Conservation (phyloP, 37 sponge, comb jelly and placozoan species). For the Geodia barretti region DNA sequence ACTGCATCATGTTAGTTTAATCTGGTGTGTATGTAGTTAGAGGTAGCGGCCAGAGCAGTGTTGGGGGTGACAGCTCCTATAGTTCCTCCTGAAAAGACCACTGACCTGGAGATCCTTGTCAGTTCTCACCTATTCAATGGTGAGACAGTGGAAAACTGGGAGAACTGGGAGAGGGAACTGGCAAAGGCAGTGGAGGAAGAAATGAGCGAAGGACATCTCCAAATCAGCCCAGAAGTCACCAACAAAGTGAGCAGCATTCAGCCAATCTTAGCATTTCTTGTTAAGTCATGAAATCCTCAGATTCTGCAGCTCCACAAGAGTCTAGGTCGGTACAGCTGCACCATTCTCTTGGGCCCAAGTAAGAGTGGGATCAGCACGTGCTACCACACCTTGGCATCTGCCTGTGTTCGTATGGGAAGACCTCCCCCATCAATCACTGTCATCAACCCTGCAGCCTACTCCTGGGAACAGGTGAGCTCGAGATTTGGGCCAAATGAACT, state of each 20-base stretch:
- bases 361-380: conserved; percentile 65
- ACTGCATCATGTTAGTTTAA: neutral
- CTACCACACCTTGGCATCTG: conserved; percentile 38
- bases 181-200: conserved; percentile 54
- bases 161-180: conserved; percentile 6
- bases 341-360: conserved; percentile 40
- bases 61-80: neutral
- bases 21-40: neutral
- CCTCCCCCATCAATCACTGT: conserved; percentile 28
- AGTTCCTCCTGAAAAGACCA: neutral
- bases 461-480: conserved; percentile 50
- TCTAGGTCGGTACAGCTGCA: conserved; percentile 24
- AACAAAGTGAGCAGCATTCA: conserved; percentile 65
- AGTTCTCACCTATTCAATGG: neutral
- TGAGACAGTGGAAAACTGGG: too few relatives aligned
- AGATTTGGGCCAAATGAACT: too few relatives aligned
- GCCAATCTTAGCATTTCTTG: too few relatives aligned
- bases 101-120: neutral
- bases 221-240: conserved; percentile 30
- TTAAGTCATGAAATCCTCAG: conserved; percentile 11
- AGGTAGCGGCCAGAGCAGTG: neutral
- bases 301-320: conserved; percentile 52
- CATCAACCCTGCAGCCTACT: conserved; percentile 55
- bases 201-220: conserved; percentile 52
- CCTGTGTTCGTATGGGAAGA: conserved; percentile 34